phyloP scores from a whole-genome alignment of 2,888 invertebrate species.

The Scaptodrosophila latifasciaeformis region DNA sequence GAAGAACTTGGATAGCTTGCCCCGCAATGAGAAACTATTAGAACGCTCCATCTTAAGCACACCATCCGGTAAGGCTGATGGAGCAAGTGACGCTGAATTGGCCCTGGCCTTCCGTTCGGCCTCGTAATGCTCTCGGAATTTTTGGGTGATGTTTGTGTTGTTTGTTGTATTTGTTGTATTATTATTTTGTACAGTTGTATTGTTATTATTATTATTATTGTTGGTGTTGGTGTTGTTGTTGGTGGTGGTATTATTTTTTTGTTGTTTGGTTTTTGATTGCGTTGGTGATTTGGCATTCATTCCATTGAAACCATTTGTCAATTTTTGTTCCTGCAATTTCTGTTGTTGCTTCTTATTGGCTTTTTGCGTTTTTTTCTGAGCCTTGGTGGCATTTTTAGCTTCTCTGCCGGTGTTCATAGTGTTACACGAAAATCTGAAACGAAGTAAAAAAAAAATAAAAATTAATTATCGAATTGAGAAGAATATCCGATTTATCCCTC shows the following conservation, averaged over 20 bases:
- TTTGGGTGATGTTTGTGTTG: constrained; percentile 44
- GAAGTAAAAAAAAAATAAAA: no score
- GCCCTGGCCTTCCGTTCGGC: constrained; percentile 37
- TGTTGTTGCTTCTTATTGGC: constrained; percentile 60
- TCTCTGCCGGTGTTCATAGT: constrained; percentile 61
- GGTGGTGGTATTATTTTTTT: no score
- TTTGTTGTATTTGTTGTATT: constrained; percentile 29
- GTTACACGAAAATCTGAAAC: no score
- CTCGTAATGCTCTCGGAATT: constrained; percentile 52
- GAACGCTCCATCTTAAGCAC: constrained; percentile 72
- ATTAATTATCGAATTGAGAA: no score
- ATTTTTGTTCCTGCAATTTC: constrained; percentile 77
- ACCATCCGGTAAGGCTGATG: constrained; percentile 36
- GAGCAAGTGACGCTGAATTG: constrained; percentile 23
- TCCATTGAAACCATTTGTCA: constrained; percentile 69
- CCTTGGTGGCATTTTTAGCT: constrained; percentile 71
- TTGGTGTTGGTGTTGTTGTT: no score
- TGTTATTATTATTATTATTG: constrained; percentile 15
- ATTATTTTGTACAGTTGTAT: constrained; percentile 12
- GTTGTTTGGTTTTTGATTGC: constrained; percentile 31
- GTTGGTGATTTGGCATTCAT: constrained; percentile 46
- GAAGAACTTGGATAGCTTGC: constrained; percentile 70
- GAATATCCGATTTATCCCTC: no score
- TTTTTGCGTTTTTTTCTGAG: constrained; percentile 75
- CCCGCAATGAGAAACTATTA: constrained; percentile 72